Percentiles rank a stretch among this genome's conserved stretches.
Conservation (phyloP, 2,888 invertebrate species). For the Dicyrtoma fusca region DNA sequence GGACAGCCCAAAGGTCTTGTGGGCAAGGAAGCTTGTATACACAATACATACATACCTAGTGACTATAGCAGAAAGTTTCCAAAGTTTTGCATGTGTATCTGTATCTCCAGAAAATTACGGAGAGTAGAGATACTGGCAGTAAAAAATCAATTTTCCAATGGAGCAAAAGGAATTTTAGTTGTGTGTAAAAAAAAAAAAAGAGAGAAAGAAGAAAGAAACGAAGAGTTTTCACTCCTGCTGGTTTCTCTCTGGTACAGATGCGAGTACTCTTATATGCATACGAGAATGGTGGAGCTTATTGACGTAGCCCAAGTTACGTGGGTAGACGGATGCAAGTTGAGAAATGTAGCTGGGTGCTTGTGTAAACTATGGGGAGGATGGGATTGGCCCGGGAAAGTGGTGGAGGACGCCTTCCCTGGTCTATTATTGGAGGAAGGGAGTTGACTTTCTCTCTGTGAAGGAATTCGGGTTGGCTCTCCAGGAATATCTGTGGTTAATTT, state of each 20-base stretch:
- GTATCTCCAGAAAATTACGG: not conserved
- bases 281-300: not conserved
- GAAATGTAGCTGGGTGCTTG: no score
- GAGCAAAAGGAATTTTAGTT: slow-evolving; percentile 14
- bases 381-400: slow-evolving; percentile 51
- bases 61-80: not conserved
- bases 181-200: slow-evolving; percentile 4
- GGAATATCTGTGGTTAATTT: not conserved
- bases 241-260: not conserved
- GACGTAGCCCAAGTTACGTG: not conserved
- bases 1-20: not conserved
- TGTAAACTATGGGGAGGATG: not conserved
- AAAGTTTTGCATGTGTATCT: not conserved
- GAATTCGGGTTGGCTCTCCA: slow-evolving; percentile 40
- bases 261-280: not conserved
- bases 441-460: slow-evolving; percentile 37
- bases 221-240: slow-evolving; percentile 2
- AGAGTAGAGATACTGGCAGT: not conserved
- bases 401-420: slow-evolving; percentile 42
- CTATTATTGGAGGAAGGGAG: slow-evolving; percentile 44
- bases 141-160: slow-evolving; percentile 39
- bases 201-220: not conserved
- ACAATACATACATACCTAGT: not conserved
- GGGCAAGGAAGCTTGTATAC: no score
- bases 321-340: no score